Evolutionary conservation across 2,113 vertebrate species (phyloP).

Genomic region (Rhinogobius similis): DNA sequence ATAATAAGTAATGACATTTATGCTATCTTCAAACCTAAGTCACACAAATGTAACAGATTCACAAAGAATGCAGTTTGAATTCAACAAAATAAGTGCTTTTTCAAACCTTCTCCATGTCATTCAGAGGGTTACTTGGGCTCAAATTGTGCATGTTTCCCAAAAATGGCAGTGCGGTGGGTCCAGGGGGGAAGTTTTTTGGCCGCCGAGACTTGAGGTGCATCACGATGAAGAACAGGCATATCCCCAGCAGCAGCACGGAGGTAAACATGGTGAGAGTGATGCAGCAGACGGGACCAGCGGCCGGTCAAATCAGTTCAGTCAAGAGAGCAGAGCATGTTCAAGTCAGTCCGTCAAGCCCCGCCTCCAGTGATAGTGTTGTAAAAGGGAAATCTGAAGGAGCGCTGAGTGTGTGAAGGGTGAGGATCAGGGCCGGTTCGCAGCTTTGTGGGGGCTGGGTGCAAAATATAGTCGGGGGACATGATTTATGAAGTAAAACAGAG

Average conservation of each 20-base stretch:
- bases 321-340: neutral
- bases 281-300: neutral
- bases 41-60: no score
- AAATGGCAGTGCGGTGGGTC: neutral
- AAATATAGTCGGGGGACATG: neutral
- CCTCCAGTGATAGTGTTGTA: neutral
- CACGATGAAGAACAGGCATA: neutral
- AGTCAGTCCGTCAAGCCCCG: neutral
- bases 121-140: neutral
- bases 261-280: neutral
- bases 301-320: neutral
- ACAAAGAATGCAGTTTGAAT: no score
- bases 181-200: conserved; percentile 1
- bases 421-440: no score
- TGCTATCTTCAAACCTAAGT: no score
- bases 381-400: neutral
- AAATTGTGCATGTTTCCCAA: neutral
- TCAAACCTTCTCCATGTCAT: neutral
- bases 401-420: neutral
- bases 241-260: neutral
- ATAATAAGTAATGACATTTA: no score
- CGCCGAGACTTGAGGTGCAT: neutral
- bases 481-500: no score
- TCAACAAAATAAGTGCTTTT: neutral
- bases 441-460: neutral